Percentiles rank a stretch among this genome's conserved stretches.
phyloP scores from a whole-genome alignment of 2,888 invertebrate genomes.

The Aelia acuminata region DNA sequence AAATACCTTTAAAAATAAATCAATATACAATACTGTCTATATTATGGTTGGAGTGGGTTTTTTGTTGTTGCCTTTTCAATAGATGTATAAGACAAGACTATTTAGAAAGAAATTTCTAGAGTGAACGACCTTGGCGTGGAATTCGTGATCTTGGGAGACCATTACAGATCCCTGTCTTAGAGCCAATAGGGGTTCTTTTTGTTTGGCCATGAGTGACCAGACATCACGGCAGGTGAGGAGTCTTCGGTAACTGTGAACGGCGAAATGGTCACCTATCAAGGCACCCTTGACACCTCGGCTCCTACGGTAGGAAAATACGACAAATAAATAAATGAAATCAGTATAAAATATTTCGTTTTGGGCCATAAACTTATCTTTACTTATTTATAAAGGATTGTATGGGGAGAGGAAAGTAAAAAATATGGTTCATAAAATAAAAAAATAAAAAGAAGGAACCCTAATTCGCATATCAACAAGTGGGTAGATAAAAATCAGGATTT shows the following conservation, averaged over 20 bases:
- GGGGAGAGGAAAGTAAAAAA: not conserved
- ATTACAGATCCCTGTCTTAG: not conserved
- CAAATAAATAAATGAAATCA: slow-evolving; percentile 3
- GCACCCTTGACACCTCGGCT: not conserved
- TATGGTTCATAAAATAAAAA: slow-evolving; percentile 4
- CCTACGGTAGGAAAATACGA: not conserved
- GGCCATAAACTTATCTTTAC: not conserved
- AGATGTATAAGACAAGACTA: not conserved
- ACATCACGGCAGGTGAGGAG: not conserved
- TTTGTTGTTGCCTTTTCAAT: not conserved
- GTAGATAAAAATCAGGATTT: slow-evolving; percentile 27
- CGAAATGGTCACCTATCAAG: not conserved
- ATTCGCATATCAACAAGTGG: slow-evolving; percentile 38
- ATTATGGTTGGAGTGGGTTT: not conserved
- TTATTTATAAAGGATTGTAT: not conserved
- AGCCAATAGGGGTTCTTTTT: not conserved
- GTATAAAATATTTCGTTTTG: not conserved
- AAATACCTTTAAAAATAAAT: no score
- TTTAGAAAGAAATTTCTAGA: slow-evolving; percentile 21
- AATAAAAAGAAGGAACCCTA: not conserved
- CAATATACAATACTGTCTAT: no score
- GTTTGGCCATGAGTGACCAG: not conserved
- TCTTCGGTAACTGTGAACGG: not conserved
- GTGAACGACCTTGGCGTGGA: slow-evolving; percentile 14
- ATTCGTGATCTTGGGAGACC: not conserved